Evolutionary conservation across 2,797 vertebrate species (phyloP).

Genomic region (Fringilla coelebs): DNA sequence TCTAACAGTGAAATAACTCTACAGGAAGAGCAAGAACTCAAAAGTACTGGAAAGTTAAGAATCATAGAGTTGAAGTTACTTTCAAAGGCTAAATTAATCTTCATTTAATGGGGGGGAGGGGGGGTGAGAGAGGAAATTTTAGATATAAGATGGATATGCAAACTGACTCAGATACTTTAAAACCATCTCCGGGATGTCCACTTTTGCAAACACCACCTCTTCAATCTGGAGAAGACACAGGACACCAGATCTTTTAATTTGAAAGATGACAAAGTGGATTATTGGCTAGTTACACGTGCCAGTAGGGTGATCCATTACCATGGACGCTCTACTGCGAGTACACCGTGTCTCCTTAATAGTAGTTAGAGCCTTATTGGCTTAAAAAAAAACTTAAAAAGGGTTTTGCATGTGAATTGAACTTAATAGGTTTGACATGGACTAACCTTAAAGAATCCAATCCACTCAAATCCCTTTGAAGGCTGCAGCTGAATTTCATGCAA

Average conservation of each 20-base stretch:
- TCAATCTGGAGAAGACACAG: background rate
- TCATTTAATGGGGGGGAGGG: background rate
- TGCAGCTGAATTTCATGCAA: constrained; percentile 73
- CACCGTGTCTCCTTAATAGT: constrained; percentile 60
- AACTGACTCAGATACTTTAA: background rate
- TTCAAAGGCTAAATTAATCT: background rate
- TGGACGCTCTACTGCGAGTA: constrained; percentile 19
- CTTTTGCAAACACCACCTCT: background rate
- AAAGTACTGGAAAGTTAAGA: background rate
- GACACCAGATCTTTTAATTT: constrained; percentile 8
- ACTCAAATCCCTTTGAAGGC: constrained; percentile 80
- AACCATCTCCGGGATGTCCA: background rate
- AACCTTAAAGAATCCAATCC: constrained; percentile 85
- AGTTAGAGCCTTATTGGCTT: constrained; percentile 75
- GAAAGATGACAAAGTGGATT: constrained; percentile 52
- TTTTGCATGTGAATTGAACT: constrained; percentile 80
- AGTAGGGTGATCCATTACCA: constrained; percentile 30
- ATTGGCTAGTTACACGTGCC: constrained; percentile 37
- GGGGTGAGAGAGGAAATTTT: background rate
- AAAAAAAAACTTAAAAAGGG: constrained; percentile 74
- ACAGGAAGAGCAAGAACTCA: background rate
- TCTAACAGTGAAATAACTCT: background rate
- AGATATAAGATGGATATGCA: background rate
- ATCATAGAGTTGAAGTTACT: background rate
- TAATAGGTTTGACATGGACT: constrained; percentile 87